Conservation (phyloP, 2,113 vertebrate genomes). For the Myanophis thanlyinensis region DNA sequence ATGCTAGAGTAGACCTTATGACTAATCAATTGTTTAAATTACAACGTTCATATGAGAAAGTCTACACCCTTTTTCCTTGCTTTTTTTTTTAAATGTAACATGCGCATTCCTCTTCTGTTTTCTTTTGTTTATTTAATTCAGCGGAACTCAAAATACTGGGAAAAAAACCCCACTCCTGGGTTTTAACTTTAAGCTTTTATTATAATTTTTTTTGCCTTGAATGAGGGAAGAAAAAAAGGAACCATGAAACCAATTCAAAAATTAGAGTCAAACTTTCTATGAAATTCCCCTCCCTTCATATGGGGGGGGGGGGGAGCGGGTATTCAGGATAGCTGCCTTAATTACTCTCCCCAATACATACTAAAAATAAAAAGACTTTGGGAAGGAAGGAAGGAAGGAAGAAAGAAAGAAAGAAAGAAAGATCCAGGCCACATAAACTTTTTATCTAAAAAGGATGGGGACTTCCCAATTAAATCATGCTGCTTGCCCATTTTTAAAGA, state of each 20-base stretch:
- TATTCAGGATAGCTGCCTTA: background rate
- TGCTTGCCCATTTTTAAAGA: background rate
- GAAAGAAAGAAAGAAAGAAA: accelerated
- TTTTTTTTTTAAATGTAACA: background rate
- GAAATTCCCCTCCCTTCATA: background rate
- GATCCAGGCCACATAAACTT: too few species aligned
- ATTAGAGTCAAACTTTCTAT: background rate
- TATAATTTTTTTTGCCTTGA: background rate
- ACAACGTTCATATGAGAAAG: background rate
- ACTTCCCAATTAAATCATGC: background rate
- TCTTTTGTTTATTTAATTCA: background rate
- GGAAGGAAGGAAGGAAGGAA: too few species aligned
- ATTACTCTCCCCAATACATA: background rate
- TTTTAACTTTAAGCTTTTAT: background rate
- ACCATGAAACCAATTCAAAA: background rate
- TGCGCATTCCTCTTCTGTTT: background rate
- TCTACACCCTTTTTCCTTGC: background rate
- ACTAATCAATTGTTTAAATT: background rate
- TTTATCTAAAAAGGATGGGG: background rate
- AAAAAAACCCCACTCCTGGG: background rate
- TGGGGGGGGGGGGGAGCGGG: too few species aligned
- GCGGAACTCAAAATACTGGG: background rate
- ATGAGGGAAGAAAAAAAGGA: background rate
- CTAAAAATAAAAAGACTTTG: background rate
- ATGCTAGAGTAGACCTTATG: background rate